Base-by-base conservation (phyloP, 1,140 invertebrate species). In the Drosophila kanapiae region DNA sequence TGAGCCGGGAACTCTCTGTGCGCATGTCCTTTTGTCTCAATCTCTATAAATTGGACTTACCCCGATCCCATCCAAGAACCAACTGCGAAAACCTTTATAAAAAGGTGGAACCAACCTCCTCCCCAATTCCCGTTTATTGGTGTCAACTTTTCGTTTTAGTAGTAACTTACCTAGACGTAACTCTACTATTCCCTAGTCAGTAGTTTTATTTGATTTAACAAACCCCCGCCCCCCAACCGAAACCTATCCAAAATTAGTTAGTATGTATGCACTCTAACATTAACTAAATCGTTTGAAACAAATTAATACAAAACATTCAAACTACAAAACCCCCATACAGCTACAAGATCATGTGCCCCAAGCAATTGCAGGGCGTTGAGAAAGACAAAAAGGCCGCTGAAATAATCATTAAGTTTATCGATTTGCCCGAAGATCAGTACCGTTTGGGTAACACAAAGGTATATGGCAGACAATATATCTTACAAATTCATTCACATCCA, bases 401-500 rank as follows among this genome's bases (percentile, higher is more conserved):
- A 93, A 96, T 97, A 93, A 97, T 99, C 94, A 95, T 99, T 93
- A 96, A 97, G 82, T 94, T 95, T 86, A 95, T 96, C 91, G 95
- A 96, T 93, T 94, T 99, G 93, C 97, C 98, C 92, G 94, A 95
- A 78, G 97, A 99, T 94, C 97, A 98, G 94, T 99, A 96, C 95
- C 96, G 98, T 92, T 94, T 99, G 93, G 99, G 99, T 94, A 96
- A 96, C 94, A 99, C 98, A 70, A 99, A 99, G 97, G 98, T 97
- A 96, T 91, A 92, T 90, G 38, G 67, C 54, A 80, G 82, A 91
- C 85, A 85, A 91, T 87, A 92, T 85, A 91, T 82, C 59, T 75
- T 29, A 40, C 42, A 59, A 40, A 51, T 38, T 56, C 56, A 62
- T 37, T 37, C 42, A 79, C 56, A 62, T 23, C 29, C 42, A 79